Evolutionary conservation across 2,888 invertebrate species (phyloP).

Genomic region (Pharmacophagus antenor): DNA sequence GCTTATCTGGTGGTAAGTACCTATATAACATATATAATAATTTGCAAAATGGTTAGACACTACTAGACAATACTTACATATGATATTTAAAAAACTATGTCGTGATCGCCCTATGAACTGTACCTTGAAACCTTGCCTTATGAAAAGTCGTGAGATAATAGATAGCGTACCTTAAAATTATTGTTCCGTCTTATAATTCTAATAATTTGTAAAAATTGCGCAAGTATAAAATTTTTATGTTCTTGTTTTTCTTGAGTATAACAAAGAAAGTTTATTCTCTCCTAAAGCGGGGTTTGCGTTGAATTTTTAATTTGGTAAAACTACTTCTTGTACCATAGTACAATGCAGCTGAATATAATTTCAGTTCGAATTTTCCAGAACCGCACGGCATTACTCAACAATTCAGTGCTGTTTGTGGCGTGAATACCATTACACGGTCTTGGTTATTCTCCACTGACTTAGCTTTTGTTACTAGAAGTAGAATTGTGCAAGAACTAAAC

Average conservation of each 20-base stretch:
- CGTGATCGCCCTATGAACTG: too few relatives aligned
- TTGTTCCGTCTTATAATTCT: too few relatives aligned
- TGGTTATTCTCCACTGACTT: background rate
- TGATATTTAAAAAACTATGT: too few relatives aligned
- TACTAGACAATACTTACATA: too few relatives aligned
- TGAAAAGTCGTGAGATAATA: too few relatives aligned
- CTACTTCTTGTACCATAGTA: background rate
- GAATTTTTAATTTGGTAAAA: background rate
- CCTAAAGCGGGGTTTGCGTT: background rate
- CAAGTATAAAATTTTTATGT: too few relatives aligned
- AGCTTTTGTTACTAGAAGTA: background rate
- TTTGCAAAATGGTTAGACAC: too few relatives aligned
- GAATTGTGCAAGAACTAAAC: background rate
- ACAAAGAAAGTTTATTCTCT: background rate
- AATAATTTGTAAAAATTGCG: too few relatives aligned
- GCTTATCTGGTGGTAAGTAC: too few relatives aligned
- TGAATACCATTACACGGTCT: slow-evolving; percentile 1
- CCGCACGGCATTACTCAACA: background rate
- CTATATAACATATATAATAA: too few relatives aligned
- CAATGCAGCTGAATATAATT: slow-evolving; percentile 4
- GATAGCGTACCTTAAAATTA: too few relatives aligned
- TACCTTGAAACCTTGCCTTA: too few relatives aligned
- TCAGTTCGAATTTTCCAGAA: background rate
- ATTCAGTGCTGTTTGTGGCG: slow-evolving; percentile 3
- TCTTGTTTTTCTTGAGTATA: background rate